These are phyloP conservation scores for Syrphus vitripennis DNA, from an alignment of 2,888 invertebrate genomes.

Conservation along the genomic window DNA sequence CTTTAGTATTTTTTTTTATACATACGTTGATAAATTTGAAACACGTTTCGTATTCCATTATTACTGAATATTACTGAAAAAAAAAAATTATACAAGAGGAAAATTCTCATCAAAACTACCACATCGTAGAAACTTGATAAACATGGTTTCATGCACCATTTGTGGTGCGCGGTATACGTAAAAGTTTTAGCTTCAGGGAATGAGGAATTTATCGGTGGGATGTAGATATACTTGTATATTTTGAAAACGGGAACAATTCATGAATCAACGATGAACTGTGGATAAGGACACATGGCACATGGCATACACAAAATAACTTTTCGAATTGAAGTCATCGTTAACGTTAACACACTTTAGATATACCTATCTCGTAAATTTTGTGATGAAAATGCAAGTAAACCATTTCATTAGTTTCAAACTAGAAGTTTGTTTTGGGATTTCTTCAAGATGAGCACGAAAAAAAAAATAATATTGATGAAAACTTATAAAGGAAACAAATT, in stretches of 20 bases:
- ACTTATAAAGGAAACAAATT: too few species aligned
- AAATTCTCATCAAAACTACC: neutral
- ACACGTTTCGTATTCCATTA: neutral
- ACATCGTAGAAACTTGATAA: neutral
- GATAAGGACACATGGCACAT: neutral
- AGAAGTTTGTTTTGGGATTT: too few species aligned
- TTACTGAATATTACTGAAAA: too few species aligned
- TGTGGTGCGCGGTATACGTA: neutral
- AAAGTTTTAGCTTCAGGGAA: neutral
- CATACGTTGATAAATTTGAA: neutral
- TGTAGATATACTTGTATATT: neutral
- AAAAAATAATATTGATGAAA: too few species aligned
- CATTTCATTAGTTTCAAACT: neutral
- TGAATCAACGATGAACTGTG: neutral
- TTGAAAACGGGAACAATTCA: neutral
- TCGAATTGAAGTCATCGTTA: neutral
- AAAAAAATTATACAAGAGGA: neutral
- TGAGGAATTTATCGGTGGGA: neutral
- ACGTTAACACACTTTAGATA: neutral
- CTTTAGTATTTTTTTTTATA: neutral
- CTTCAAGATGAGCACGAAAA: too few species aligned
- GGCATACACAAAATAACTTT: neutral
- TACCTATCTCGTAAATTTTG: too few species aligned
- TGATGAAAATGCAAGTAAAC: neutral
- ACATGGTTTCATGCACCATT: neutral